Evolutionary conservation across 2,797 vertebrate genomes (phyloP), one percentile per base, ranked within the genome.

Genomic region (Mus minutoides): DNA sequence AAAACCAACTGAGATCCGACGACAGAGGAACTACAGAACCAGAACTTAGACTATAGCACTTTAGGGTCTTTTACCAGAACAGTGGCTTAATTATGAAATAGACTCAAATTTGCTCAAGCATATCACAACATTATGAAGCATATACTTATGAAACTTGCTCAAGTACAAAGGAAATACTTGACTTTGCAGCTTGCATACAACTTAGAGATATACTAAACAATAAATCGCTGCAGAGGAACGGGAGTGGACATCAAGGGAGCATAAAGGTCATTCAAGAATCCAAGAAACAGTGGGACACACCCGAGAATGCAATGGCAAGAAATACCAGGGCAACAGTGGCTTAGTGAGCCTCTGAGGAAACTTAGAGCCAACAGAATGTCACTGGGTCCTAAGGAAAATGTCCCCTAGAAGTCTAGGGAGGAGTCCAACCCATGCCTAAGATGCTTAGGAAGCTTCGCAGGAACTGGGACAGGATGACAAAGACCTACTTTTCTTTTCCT

Each of bases 401-500:
- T 62, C 37, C 89, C 80, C 78, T 79, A 71, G 26, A 67, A 88
- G 78, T 95, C 82, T 34, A 60, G 13, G 86, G 86, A 43, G 71
- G 24, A 89, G 49, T 86, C 83, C 40, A 91, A 88, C 22, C 69
- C 73, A 83, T 8, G 56, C 64, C 92, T 64, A 37, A 86, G 87
- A 77, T 86, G 46, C 77, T 2, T 64, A 94, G 89, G 67, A 92
- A 89, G 49, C 58, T 94, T 40, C 52, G 79, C 75, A 31, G 34
- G 90, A 76, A 83, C 37, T 92, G 91, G 9, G 26, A 79, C 62
- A 54, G 40, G 22, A 91, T 71, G 29, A 5, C 29, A 93, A 95
- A 93, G 90, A 83, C 40, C 69, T 78, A 85, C 26, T 34, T 93
- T 91, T 92, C 75, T 89, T 92, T 90, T 75, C 54, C 40, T n/a